Evolutionary conservation across 2,797 vertebrate species (phyloP).

Genomic region (Coregonus sp.): DNA sequence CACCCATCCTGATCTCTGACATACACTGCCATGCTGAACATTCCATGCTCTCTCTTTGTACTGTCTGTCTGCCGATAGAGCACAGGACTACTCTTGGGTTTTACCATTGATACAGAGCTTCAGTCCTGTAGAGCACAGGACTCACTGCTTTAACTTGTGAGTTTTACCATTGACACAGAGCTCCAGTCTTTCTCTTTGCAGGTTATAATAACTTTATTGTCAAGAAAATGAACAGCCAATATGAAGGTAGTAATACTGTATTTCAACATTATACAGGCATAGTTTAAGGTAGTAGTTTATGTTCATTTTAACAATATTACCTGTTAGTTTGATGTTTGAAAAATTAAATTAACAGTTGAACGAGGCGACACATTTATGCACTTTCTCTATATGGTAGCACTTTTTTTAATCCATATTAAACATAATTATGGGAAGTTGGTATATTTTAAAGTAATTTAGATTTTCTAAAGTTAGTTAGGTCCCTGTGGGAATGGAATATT

Average conservation of each 20-base stretch:
- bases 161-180: background rate
- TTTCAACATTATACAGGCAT: background rate
- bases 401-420: background rate
- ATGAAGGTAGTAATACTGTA: too few relatives aligned
- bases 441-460: background rate
- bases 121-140: too few relatives aligned
- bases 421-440: background rate
- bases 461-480: background rate
- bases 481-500: slow-evolving; percentile 10
- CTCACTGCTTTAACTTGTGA: background rate
- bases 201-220: background rate
- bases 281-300: background rate
- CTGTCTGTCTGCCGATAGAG: too few relatives aligned
- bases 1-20: too few relatives aligned
- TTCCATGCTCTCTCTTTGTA: too few relatives aligned
- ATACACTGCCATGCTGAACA: too few relatives aligned
- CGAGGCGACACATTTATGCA: too few relatives aligned
- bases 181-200: background rate
- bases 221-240: too few relatives aligned
- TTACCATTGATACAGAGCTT: background rate
- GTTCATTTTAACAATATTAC: background rate
- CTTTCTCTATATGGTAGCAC: background rate
- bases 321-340: background rate
- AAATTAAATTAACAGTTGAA: background rate
- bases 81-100: too few relatives aligned